Evolutionary conservation across 1,140 invertebrate species (phyloP).

Genomic region (Euura saliciscinereae): DNA sequence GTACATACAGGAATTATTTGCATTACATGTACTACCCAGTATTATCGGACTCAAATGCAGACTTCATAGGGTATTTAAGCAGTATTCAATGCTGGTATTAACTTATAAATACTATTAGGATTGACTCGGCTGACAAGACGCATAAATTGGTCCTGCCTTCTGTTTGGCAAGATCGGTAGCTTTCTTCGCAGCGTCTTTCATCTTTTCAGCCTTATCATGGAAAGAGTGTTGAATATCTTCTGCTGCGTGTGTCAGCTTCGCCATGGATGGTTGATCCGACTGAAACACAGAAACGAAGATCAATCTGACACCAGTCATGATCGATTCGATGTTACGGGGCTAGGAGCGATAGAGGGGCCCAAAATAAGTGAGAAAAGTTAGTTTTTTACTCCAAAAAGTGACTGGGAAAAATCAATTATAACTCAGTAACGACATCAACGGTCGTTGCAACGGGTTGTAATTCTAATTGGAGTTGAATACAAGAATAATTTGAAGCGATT

Average conservation of each 20-base stretch:
- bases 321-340: too few species aligned
- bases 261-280: slow-evolving; percentile 39
- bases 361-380: too few species aligned
- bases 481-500: too few species aligned
- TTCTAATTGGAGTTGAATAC: too few species aligned
- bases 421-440: too few species aligned
- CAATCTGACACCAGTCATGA: too few species aligned
- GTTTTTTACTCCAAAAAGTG: too few species aligned
- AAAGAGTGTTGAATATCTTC: slow-evolving; percentile 53
- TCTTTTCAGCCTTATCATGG: slow-evolving; percentile 65
- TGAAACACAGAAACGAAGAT: slow-evolving; percentile 10
- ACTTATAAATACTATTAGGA: slow-evolving; percentile 43
- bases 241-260: slow-evolving; percentile 44
- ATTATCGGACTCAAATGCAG: neutral
- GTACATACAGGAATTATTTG: neutral
- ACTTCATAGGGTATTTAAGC: too few species aligned
- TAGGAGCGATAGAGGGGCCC: too few species aligned
- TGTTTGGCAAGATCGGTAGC: slow-evolving; percentile 79
- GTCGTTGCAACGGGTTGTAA: too few species aligned
- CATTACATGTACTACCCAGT: neutral
- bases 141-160: slow-evolving; percentile 69
- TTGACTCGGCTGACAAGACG: slow-evolving; percentile 59
- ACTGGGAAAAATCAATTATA: too few species aligned
- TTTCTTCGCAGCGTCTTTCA: slow-evolving; percentile 77
- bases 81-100: too few species aligned